These are phyloP conservation scores for Acomys russatus DNA, from an alignment of 2,797 vertebrate genomes.

Conservation along the genomic window DNA sequence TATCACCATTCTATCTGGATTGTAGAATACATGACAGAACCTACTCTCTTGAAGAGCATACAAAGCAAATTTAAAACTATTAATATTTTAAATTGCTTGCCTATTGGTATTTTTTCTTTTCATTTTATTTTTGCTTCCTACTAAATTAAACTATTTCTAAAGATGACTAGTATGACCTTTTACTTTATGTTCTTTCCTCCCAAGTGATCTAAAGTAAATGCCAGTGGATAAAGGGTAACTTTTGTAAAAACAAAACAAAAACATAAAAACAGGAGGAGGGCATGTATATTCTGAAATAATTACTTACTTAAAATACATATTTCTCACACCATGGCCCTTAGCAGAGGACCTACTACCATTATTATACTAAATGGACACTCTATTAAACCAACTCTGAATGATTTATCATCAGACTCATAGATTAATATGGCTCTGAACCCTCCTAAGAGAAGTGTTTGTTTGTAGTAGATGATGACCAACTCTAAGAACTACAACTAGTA, in stretches of 20 bases:
- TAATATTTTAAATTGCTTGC: no score
- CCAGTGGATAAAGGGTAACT: slow-evolving; percentile 14
- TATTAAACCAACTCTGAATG: background rate
- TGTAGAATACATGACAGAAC: background rate
- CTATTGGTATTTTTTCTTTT: no score
- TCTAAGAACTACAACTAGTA: background rate
- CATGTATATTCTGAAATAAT: slow-evolving; percentile 32
- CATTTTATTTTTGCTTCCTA: background rate
- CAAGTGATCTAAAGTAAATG: slow-evolving; percentile 38
- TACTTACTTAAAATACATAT: slow-evolving; percentile 2
- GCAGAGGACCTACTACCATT: background rate
- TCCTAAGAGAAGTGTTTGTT: background rate
- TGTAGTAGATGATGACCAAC: background rate
- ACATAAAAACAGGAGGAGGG: background rate
- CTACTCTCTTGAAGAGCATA: background rate
- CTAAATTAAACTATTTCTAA: background rate
- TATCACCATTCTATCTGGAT: background rate
- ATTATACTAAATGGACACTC: background rate
- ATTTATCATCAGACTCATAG: background rate
- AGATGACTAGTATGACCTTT: background rate
- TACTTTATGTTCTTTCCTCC: background rate
- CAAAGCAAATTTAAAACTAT: background rate
- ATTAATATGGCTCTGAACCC: background rate
- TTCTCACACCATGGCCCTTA: background rate
- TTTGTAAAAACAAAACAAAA: no score